These are phyloP conservation scores for human (Homo sapiens) DNA, from an alignment of 2,113 vertebrate species.

Conservation along the genomic window GRCh38 chr3:6865501-6866000, in stretches of 20 bases:
- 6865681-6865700: not conserved
- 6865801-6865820: not conserved
- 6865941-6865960: constrained; percentile 72
- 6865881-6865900: constrained; percentile 58
- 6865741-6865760: not conserved
- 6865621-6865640: not conserved
- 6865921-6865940: constrained; percentile 63
- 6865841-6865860: not conserved
- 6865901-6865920: constrained; percentile 65
- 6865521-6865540: not conserved
- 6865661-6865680: not conserved
- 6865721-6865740: not conserved
- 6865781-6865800: not conserved
- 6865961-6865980: constrained; percentile 80
- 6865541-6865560: not conserved
- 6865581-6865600: not conserved
- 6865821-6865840: not conserved
- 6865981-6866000: constrained; percentile 71
- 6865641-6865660: not conserved
- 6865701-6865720: constrained; percentile 32
- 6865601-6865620: rapidly evolving
- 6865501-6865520: not conserved
- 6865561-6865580: not conserved
- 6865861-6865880: constrained; percentile 43
- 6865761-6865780: not conserved